phyloP scores from a whole-genome alignment of 2,797 vertebrate species.

The Vespertilio murinus region DNA sequence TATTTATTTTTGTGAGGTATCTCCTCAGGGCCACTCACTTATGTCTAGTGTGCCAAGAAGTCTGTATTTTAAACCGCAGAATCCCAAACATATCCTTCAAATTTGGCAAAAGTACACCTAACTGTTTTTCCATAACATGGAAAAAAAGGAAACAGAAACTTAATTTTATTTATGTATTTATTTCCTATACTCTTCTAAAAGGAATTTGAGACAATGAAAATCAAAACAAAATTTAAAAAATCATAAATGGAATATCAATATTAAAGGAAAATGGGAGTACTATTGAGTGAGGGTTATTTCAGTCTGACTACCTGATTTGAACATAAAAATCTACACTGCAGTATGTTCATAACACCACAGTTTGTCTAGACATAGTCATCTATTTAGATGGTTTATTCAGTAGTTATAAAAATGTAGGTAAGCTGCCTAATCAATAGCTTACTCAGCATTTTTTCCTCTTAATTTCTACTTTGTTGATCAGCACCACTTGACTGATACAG shows the following conservation, averaged over 20 bases:
- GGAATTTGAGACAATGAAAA: neutral
- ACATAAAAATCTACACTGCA: neutral
- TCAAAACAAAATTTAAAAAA: neutral
- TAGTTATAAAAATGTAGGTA: neutral
- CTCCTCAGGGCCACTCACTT: neutral
- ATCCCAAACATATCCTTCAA: neutral
- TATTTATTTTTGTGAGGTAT: neutral
- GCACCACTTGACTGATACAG: neutral
- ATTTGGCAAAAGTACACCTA: neutral
- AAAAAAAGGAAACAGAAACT: neutral
- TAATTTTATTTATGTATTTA: neutral
- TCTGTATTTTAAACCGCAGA: neutral
- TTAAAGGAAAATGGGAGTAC: neutral
- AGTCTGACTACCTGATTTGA: neutral
- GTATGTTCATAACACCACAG: neutral
- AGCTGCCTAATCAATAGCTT: neutral
- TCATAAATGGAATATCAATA: neutral
- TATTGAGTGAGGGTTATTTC: neutral
- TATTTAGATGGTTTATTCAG: neutral
- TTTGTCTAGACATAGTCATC: neutral
- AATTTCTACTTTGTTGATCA: constrained; percentile 24
- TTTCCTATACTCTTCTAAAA: neutral
- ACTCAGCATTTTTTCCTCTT: constrained; percentile 18
- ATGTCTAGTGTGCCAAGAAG: neutral
- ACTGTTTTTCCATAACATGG: neutral